Base-by-base conservation (phyloP, 2,113 vertebrate genomes). In the Seriola rivoliana region DNA sequence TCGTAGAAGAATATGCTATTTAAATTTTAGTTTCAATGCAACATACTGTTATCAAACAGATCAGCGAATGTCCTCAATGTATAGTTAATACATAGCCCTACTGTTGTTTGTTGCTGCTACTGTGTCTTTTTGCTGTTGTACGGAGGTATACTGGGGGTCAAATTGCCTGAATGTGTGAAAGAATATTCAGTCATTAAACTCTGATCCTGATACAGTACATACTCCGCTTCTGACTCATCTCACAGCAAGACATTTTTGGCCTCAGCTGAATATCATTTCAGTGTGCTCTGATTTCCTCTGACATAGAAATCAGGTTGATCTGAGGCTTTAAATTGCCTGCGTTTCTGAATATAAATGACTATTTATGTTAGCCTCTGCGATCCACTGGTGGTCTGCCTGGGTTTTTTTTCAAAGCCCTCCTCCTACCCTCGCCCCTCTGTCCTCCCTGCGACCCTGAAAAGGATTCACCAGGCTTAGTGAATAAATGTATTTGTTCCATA, bases 281-380 rank as follows among this genome's bases (percentile, higher is more conserved):
- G 2, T 8, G 11, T 38, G 14, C 36, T 86, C 34, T 70, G 75
- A 78, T 73, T 88, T 73, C 71, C 66, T 59, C 58, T 4, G 16
- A 63, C 64, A 25, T 16, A 11, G 19, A 69, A 52, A 52, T 75
- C 46, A 54, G 42, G 48, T 57, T 69, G 70, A 87, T 75, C 84
- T 71, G n/a, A 78, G 73, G n/a, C 62, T 78, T 73, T 10, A 80
- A 71, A 85, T 76, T 23, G 54, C 65, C 52, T 40, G 23, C 65
- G 78, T 79, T 59, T 48, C 38, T 67, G 46, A 80, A 86, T 80
- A 63, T 63, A 57, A 84, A 80, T 78, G 38, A 78, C 55, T 71
- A 4, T 81, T 83, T 77, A 63, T 38, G 48, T 72, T 52, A 21
- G 71, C 40, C 29, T 2, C 25, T 46, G 60, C 34, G 11, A 71